Conservation (phyloP, 2,113 vertebrate genomes). For the Pachyramphus minor region DNA sequence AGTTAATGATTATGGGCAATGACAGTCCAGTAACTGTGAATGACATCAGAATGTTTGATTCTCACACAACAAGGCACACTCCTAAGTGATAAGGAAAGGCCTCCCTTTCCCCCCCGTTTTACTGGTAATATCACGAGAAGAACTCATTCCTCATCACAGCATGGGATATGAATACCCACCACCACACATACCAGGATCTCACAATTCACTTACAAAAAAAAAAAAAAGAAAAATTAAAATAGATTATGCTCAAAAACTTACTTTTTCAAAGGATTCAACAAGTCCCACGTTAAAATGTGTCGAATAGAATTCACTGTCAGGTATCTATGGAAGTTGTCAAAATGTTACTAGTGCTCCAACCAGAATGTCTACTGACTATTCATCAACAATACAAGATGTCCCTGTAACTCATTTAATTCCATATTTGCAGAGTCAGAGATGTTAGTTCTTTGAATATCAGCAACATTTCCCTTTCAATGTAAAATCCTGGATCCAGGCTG, state of each 20-base stretch:
- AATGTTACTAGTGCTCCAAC: neutral
- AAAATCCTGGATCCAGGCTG: neutral
- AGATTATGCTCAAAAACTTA: neutral
- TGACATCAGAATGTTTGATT: neutral
- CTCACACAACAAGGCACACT: neutral
- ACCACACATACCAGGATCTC: rapidly evolving
- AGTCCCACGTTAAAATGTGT: neutral
- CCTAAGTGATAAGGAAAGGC: rapidly evolving
- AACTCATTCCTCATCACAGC: neutral
- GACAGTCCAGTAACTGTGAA: neutral
- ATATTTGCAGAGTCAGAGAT: neutral
- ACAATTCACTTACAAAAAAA: neutral
- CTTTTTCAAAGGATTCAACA: neutral
- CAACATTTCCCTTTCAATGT: neutral
- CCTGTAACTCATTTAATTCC: neutral
- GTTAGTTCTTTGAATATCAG: neutral
- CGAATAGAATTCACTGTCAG: neutral
- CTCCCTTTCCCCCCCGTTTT: neutral
- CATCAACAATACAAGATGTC: neutral
- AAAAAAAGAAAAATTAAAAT: neutral
- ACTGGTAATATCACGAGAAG: neutral
- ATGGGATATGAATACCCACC: neutral
- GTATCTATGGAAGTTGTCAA: neutral
- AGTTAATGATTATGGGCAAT: neutral
- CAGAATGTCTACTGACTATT: neutral